These are phyloP conservation scores for Hyposoter didymator DNA, from an alignment of 2,888 invertebrate genomes.

Conservation along the genomic window DNA sequence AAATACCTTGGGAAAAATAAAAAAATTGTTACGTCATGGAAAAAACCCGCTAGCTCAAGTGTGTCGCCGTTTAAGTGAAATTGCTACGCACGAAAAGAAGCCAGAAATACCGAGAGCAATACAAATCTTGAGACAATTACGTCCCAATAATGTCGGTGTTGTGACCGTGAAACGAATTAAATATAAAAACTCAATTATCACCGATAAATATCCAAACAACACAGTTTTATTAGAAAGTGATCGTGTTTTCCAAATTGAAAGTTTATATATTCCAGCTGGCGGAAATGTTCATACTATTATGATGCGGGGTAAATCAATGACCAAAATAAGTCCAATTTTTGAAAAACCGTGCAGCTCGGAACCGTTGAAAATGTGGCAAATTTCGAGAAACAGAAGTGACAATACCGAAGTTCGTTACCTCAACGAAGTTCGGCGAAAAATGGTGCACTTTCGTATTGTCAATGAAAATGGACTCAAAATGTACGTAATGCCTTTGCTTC, in stretches of 20 bases:
- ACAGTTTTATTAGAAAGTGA: background rate
- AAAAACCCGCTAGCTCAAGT: background rate
- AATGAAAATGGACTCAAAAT: background rate
- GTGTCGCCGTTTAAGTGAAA: background rate
- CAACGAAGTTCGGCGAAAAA: background rate
- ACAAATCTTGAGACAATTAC: background rate
- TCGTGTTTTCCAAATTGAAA: background rate
- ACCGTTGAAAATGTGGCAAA: background rate
- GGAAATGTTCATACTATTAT: background rate
- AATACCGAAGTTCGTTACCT: background rate
- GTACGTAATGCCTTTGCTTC: background rate
- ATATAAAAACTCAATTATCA: background rate
- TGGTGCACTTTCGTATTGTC: background rate
- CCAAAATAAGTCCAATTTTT: background rate
- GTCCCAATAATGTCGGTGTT: background rate
- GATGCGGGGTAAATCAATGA: background rate
- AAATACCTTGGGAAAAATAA: background rate
- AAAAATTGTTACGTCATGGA: constrained; percentile 1
- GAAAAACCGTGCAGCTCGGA: background rate
- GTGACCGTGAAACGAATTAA: background rate
- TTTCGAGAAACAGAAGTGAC: background rate
- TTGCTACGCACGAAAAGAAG: background rate
- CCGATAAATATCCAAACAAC: constrained; percentile 9
- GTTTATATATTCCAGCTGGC: background rate
- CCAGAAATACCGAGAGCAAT: background rate